These are phyloP conservation scores for Alosa sapidissima DNA, from an alignment of 2,797 vertebrate species.

Conservation along the genomic window DNA sequence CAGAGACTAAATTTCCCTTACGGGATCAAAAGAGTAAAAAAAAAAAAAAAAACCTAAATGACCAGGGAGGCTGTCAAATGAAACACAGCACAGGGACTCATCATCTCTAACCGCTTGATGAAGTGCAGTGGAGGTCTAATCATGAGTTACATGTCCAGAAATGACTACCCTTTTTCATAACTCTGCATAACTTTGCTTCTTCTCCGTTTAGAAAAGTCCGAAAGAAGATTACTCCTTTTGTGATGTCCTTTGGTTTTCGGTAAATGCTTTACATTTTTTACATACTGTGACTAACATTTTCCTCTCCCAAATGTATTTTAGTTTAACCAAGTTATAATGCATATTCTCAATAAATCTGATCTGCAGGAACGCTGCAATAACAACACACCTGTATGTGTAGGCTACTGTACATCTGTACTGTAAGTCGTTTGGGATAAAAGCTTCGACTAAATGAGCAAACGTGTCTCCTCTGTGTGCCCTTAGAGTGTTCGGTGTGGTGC, in stretches of 20 bases:
- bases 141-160: not conserved
- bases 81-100: not conserved
- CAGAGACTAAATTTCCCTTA: too few relatives aligned
- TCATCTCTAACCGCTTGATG: not conserved
- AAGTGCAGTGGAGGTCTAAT: not conserved
- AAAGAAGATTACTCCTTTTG: slow-evolving; percentile 74
- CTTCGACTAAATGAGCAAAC: not conserved
- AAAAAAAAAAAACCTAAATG: not conserved
- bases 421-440: not conserved
- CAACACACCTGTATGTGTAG: not conserved
- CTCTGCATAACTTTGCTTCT: not conserved
- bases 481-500: slow-evolving; percentile 86
- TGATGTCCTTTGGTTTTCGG: slow-evolving; percentile 92
- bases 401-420: not conserved
- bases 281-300: not conserved
- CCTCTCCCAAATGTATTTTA: not conserved
- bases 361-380: not conserved
- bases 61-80: not conserved
- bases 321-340: not conserved
- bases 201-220: slow-evolving; percentile 66
- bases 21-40: too few relatives aligned
- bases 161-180: not conserved
- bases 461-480: slow-evolving; percentile 40
- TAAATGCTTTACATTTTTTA: slow-evolving; percentile 64
- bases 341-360: not conserved